These are phyloP conservation scores for Pentalonia nigronervosa DNA, from an alignment of 1,140 invertebrate genomes.

Conservation along the genomic window DNA sequence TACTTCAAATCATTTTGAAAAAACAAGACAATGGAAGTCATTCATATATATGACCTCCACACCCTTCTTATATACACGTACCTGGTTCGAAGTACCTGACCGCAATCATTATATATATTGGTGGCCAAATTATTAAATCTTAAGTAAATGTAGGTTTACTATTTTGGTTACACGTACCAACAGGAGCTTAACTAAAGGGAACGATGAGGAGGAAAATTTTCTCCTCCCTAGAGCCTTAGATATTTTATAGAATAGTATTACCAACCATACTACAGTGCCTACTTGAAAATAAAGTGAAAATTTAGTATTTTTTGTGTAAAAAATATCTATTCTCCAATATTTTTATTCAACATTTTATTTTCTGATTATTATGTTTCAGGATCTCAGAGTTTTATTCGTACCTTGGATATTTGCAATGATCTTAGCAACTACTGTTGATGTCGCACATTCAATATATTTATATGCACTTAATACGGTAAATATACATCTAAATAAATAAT, in stretches of 20 bases:
- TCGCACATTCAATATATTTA: conserved; percentile 64
- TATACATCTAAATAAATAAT: conserved; percentile 27
- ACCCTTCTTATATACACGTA: too few relatives aligned
- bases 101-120: background rate
- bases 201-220: too few relatives aligned
- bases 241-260: too few relatives aligned
- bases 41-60: background rate
- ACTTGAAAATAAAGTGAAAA: too few relatives aligned
- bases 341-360: background rate
- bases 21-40: too few relatives aligned
- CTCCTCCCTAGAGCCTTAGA: too few relatives aligned
- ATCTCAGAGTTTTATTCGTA: conserved; percentile 65
- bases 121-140: background rate
- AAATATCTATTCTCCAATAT: too few relatives aligned
- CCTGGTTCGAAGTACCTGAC: too few relatives aligned
- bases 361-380: conserved; percentile 63
- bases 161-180: background rate
- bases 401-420: conserved; percentile 66
- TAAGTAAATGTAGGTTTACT: background rate
- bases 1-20: too few relatives aligned
- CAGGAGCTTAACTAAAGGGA: too few relatives aligned
- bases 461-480: conserved; percentile 63
- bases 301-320: too few relatives aligned
- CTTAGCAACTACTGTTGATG: conserved; percentile 63
- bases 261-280: too few relatives aligned